Base-by-base conservation (phyloP, 2,113 vertebrate genomes). In the Lamprotornis superbus region DNA sequence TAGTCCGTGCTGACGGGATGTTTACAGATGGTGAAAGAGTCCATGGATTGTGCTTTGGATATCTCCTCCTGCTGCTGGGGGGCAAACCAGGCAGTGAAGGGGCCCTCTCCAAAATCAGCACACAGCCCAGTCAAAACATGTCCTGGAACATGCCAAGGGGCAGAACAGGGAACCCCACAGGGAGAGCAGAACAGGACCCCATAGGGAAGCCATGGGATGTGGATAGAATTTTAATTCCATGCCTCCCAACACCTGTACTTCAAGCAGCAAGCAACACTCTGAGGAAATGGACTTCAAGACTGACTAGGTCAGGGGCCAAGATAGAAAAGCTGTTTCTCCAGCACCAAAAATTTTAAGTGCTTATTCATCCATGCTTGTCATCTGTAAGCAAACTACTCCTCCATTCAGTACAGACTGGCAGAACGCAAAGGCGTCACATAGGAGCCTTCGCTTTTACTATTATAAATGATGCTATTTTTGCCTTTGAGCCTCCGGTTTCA, bases 331-430 rank as follows among this genome's bases (percentile, higher is more conserved):
- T 52, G 22, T 15, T 88, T 30, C 79, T 83, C 69, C 87, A 64
- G 65, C 59, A 80, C 24, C 79, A 55, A 77, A 74, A 70, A 63
- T 42, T 64, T 59, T 16, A 65, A 95, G 82, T 21, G 57, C 84
- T 95, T 95, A 87, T 68, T 96, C 91, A 97, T 82, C 60, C 44
- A 69, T 23, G n/a, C 77, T 46, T 60, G 74, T 91, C 87, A 94
- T 76, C 74, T 65, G 87, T 78, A 91, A 95, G 90, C 86, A 91
- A 94, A 89, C 85, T 93, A 92, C 90, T 88, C 92, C 85, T 89
- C 85, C 94, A 96, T 93, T 93, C 92, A 90, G 42, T 78, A 30
- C 25, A 46, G 79, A 14, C 71, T 83, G 92, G 85, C 83, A 93
- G 90, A 50, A 87, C 52, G 90, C 88, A 94, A 96, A 91, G 88